Percentiles rank a stretch among this genome's conserved stretches.
Conservation (phyloP, 2,797 vertebrate species). For the Cynopterus sphinx region DNA sequence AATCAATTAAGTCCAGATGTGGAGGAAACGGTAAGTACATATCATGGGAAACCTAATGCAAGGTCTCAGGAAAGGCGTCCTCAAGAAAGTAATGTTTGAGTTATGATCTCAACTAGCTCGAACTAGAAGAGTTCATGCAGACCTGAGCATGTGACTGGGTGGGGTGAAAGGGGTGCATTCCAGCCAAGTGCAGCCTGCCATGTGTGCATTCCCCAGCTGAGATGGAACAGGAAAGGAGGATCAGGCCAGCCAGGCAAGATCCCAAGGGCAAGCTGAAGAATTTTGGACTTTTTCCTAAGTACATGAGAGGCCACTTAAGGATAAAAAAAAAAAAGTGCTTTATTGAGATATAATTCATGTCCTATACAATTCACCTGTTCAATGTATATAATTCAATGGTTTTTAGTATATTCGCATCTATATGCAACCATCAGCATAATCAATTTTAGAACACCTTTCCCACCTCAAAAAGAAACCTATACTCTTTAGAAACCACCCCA, state of each 20-base stretch:
- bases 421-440: neutral
- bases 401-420: neutral
- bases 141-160: accelerated
- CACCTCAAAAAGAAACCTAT: neutral
- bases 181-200: neutral
- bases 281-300: neutral
- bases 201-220: neutral
- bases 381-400: neutral
- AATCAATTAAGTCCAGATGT: neutral
- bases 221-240: neutral
- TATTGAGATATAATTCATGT: neutral
- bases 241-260: neutral
- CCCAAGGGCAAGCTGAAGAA: neutral
- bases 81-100: neutral
- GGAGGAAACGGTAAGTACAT: neutral
- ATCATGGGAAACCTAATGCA: neutral
- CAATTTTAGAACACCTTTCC: neutral
- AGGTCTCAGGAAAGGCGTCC: neutral
- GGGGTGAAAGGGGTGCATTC: too few species aligned
- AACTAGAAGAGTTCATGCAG: neutral
- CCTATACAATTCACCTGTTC: neutral
- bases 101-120: neutral
- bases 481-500: neutral
- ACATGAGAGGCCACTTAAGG: neutral
- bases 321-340: neutral